Conservation (phyloP, 2,797 vertebrate genomes). For the Hydrolagus colliei region DNA sequence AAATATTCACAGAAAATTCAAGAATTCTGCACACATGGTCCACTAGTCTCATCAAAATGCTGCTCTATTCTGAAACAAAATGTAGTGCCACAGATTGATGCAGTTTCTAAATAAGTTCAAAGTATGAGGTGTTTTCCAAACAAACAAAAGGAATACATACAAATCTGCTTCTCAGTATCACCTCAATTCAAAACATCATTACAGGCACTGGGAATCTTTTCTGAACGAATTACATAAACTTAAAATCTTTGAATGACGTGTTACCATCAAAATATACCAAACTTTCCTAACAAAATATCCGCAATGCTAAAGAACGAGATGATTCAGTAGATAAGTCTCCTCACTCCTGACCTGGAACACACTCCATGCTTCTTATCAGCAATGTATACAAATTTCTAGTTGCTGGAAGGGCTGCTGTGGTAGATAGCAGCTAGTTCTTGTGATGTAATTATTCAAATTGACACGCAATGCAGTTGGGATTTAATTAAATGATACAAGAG, state of each 20-base stretch:
- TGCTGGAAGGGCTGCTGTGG: background rate
- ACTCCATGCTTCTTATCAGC: background rate
- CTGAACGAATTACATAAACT: background rate
- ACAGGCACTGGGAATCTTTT: background rate
- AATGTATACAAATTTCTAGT: background rate
- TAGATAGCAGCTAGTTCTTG: background rate
- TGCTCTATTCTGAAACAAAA: background rate
- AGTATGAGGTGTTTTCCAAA: background rate
- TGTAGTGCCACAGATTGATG: background rate
- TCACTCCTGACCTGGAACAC: background rate
- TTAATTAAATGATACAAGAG: constrained; percentile 1
- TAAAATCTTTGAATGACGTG: background rate
- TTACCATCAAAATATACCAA: background rate
- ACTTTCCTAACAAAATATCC: no score
- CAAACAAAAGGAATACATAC: background rate
- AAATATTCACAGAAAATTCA: no score
- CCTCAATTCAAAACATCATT: background rate
- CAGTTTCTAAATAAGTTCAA: background rate
- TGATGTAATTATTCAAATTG: background rate
- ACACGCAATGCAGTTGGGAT: background rate
- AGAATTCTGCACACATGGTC: no score
- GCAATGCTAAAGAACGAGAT: no score
- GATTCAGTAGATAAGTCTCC: no score
- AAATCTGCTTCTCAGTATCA: background rate
- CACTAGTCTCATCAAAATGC: background rate